Evolutionary conservation across 2,888 invertebrate genomes (phyloP), one percentile per base, ranked within the genome.

Genomic region (Bombyx huttoni): DNA sequence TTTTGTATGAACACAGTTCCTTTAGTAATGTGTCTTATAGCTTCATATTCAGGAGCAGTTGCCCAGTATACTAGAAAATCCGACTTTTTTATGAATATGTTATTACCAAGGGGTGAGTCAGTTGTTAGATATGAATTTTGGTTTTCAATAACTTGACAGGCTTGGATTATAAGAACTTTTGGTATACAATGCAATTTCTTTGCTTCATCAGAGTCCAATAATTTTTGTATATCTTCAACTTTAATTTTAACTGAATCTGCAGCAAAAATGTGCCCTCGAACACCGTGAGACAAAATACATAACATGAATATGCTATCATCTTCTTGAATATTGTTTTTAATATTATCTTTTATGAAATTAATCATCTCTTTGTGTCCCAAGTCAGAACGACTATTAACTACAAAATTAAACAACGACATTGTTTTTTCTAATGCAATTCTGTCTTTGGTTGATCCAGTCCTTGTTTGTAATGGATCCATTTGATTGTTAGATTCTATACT

Each of bases 261-360:
- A 52, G 85, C 81, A 70, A 70, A 87, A 0, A 88, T 68, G 64
- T 83, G 78, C 0, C 80, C 88, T 54, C 69, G 74, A 1, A 83
- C 77, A 46, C 88, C 88, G 69, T 88, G 87, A 49, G 87, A 87
- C 14, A 88, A 59, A 57, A 88, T 78, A 59, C 86, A 88, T 9
- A 88, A 59, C 68, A 88, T 75, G 51, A 87, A 87, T 46, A 86
- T 68, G 59, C 87, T 88, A 53, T 86, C 81, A 40, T 78, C 68
- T 50, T 62, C 54, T 40, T 54, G 57, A 13, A 84, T 73, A 58
- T 72, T 62, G 46, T 73, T 61, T 49, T 63, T 65, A 46, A 86
- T 61, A 6, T 75, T 68, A 54, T 73, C 60, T 62, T 72, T 78
- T 1, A 88, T 78, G 53, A 68, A 77, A 48, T 69, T 50, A 46